phyloP scores from a whole-genome alignment of 2,888 invertebrate genomes.

The Eupithecia dodoneata region DNA sequence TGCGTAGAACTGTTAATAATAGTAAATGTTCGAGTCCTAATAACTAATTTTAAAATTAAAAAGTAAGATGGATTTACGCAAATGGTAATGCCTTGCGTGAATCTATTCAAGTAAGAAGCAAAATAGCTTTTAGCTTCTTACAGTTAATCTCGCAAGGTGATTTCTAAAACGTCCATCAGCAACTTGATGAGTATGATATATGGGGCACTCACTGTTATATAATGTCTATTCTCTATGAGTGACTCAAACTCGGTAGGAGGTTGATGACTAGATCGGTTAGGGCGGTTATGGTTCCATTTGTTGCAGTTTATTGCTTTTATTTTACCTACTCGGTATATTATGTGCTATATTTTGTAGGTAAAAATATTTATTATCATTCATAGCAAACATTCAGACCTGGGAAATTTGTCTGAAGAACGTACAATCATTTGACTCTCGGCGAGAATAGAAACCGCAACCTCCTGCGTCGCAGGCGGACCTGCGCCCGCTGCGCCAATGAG shows the following conservation, averaged over 20 bases:
- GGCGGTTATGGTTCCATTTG: background rate
- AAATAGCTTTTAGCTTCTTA: background rate
- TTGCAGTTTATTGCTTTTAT: background rate
- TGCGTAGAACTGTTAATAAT: too few species aligned
- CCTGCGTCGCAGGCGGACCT: background rate
- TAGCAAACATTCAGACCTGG: background rate
- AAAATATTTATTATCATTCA: background rate
- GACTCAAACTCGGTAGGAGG: background rate
- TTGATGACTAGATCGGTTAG: background rate
- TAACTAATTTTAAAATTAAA: too few species aligned
- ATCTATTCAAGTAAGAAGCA: too few species aligned
- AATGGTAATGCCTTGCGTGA: too few species aligned
- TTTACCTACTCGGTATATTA: background rate
- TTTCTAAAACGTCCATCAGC: slow-evolving; percentile 13
- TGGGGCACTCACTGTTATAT: background rate
- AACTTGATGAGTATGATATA: slow-evolving; percentile 2
- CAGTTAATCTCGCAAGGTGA: background rate
- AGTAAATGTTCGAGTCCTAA: too few species aligned
- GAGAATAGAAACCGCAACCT: background rate
- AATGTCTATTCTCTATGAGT: background rate
- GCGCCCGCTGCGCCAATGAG: background rate
- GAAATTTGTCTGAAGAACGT: background rate
- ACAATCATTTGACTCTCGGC: background rate
- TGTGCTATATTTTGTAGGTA: background rate
- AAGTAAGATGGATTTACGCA: too few species aligned